A percentile compares a stretch with the other conserved stretches of the same genome.
These are phyloP conservation scores for Megaptera novaeangliae DNA, from an alignment of 2,113 vertebrate genomes.

Conservation along the genomic window DNA sequence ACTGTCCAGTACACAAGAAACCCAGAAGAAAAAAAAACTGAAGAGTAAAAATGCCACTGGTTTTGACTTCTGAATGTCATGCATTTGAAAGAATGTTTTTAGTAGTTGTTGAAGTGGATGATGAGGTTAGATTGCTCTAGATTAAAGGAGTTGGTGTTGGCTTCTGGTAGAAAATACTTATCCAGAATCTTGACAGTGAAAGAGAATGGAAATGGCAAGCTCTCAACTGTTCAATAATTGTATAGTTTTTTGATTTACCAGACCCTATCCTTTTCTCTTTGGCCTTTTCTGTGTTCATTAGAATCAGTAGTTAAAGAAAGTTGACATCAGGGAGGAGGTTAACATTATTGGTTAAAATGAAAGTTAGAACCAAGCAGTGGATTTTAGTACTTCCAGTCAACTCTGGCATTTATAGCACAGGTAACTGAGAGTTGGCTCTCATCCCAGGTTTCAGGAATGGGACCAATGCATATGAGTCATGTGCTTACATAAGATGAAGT, in stretches of 20 bases:
- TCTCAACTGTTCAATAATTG: neutral
- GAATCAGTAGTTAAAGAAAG: neutral
- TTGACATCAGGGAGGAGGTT: neutral
- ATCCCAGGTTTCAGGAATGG: slow-evolving; percentile 58
- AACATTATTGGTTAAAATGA: neutral
- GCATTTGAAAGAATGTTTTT: neutral
- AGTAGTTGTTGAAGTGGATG: neutral
- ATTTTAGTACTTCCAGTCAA: neutral
- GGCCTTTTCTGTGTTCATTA: neutral
- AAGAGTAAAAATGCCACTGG: neutral
- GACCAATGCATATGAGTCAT: slow-evolving; percentile 44
- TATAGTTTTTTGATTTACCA: neutral
- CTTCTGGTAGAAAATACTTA: neutral
- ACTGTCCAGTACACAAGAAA: neutral
- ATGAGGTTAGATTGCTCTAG: neutral
- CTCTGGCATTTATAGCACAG: neutral
- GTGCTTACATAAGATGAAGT: slow-evolving; percentile 51
- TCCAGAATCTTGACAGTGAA: neutral
- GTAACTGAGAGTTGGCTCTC: slow-evolving; percentile 39
- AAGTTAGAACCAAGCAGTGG: neutral
- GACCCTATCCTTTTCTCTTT: neutral
- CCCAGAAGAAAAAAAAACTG: neutral
- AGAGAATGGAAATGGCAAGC: neutral
- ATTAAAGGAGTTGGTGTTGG: neutral
- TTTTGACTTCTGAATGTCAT: neutral